Percentiles rank a stretch among this genome's conserved stretches.
Evolutionary conservation across 2,888 invertebrate species (phyloP).

Genomic region (Oscheius sp.): DNA sequence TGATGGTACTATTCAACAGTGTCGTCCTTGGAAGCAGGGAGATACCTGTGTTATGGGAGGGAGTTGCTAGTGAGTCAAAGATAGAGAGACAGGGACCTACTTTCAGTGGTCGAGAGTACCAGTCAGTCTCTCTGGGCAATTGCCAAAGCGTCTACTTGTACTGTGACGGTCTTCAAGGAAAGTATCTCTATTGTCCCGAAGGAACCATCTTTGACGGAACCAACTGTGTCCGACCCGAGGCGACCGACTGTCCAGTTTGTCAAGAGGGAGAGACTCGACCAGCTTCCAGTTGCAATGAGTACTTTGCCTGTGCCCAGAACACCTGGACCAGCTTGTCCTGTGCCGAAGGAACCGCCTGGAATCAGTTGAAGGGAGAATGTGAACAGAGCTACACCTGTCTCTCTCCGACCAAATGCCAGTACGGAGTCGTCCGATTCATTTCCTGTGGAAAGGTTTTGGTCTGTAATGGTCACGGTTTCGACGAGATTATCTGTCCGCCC

Average conservation of each 20-base stretch:
- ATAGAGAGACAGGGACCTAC: not conserved
- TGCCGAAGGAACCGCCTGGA: constrained; percentile 16
- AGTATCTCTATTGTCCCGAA: constrained; percentile 18
- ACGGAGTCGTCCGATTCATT: not conserved
- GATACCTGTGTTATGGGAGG: constrained; percentile 25
- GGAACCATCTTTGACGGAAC: constrained; percentile 31
- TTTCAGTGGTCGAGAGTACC: constrained; percentile 28
- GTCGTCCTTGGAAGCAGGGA: constrained; percentile 30
- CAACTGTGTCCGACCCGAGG: constrained; percentile 6
- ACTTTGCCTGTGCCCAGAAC: not conserved
- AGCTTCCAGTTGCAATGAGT: constrained; percentile 9
- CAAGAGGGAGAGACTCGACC: constrained; percentile 7
- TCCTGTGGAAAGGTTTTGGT: constrained; percentile 11
- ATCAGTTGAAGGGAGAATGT: constrained; percentile 3
- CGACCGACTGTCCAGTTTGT: constrained; percentile 15
- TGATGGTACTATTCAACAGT: not conserved
- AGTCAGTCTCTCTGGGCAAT: constrained; percentile 17
- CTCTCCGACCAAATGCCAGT: constrained; percentile 14
- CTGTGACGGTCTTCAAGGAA: constrained; percentile 23
- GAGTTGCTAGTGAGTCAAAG: constrained; percentile 3
- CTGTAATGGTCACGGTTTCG: constrained; percentile 29
- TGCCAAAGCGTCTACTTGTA: constrained; percentile 32
- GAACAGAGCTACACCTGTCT: constrained; percentile 17
- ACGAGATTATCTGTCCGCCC: constrained; percentile 16
- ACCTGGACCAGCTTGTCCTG: not conserved